Evolutionary conservation across 1,140 invertebrate genomes (phyloP), one percentile per base, ranked within the genome.

Genomic region (Drosophila lacertosa): DNA sequence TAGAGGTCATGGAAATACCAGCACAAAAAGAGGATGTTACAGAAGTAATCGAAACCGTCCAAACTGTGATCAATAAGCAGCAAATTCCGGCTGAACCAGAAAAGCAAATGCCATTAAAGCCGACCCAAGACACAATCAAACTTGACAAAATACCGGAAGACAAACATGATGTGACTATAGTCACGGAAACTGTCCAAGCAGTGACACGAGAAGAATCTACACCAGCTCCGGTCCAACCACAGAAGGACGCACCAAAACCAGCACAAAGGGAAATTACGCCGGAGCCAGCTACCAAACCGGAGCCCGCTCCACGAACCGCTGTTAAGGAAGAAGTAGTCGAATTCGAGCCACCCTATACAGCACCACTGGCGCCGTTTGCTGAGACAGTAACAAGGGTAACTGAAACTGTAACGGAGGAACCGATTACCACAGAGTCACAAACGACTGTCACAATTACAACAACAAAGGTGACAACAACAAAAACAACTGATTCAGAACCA

Each of bases 311-410:
- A 2, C 68, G 83, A 51, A 24, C 26, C 1, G 32, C 13, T 6
- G 39, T 68, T 2, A 78, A 70, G 10, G 64, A 78, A 10, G 60
- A 70, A 26, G 18, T 20, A n/a, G n/a, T 29, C 0, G 64, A 72
- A 22, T 42, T 83, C 20, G 55, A 75, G 20, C 82, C 74, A 22
- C 83, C 67, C 0, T 88, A 59, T 20, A 78, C 67, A 15, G 78
- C 71, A 22, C 83, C 82, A 6, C 33, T 86, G 2, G 63, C 59
- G 11, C 77, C 82, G 15, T 86, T 86, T 15, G 33, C 22, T 39
- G 20, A 48, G 6, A 20, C 44, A 7, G 33, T 58, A 5, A 32
- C 57, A 2, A 53, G 48, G 4, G 35, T 64, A 33, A 86, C 60
- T 0, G 62, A 80, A 62, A 55, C 59, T 2, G 50, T 57, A 35